Evolutionary conservation across 2,797 vertebrate genomes (phyloP), one percentile per base, ranked within the genome.

Genomic region (Danio tinwini): DNA sequence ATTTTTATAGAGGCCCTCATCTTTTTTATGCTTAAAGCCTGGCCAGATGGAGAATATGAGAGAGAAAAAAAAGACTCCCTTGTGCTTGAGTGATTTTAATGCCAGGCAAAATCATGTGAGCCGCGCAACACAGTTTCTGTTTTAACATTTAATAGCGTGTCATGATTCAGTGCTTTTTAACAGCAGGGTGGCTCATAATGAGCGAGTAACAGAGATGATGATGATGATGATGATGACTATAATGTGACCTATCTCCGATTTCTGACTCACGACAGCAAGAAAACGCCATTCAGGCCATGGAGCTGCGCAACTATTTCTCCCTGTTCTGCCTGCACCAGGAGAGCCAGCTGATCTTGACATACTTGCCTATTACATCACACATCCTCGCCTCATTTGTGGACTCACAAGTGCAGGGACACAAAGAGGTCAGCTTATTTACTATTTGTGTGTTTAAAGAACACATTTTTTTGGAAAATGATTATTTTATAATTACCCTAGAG

Each of bases 321-420:
- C 89, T 99, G 44, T 99, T 97, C 87, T 98, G 98, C 90, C 94
- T 98, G 80, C 97, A 98, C 84, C 98, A 98, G 92, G 97, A 99
- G 92, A 99, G 95, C 0, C 97, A 99, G 91, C 95, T 99, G 1
- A 95, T 99, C 87, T 98, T 98, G 76, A 94, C 92, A 83, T 98
- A 99, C 87, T 94, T 99, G 87, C 97, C 96, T 9, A 95, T 98
- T 87, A 97, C 97, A 0, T 96, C 96, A 21, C 95, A 97, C 84
- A 97, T 98, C 84, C 84, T 99, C 50, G 96, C 96, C 50, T 95
- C 97, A 81, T 98, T 99, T 40, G 95, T 99, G 77, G 96, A 95
- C 92, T 98, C 98, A 2, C 98, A 99, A 92, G 96, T 98, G 88
- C 97, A 97, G 90, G 97, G 97, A 74, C 97, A 99, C 91, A 91